Evolutionary conservation across 1,140 invertebrate species (phyloP).

Genomic region (Heliconius hermathena): DNA sequence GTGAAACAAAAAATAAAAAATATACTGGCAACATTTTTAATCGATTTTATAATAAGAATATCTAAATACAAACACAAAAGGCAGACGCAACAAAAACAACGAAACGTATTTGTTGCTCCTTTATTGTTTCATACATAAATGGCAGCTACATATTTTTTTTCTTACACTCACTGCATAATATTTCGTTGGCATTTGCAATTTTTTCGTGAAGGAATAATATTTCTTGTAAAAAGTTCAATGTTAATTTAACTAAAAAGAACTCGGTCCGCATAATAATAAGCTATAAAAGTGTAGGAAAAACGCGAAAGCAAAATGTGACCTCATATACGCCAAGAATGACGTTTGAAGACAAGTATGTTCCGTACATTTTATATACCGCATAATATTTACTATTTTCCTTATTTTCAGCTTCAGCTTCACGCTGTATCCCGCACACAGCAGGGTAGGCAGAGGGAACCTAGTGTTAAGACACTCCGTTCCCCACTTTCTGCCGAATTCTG

Average conservation of each 20-base stretch:
- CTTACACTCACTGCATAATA: constrained; percentile 5
- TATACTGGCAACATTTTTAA: not conserved
- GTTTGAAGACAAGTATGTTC: constrained; percentile 23
- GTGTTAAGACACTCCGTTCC: too few relatives aligned
- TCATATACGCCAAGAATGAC: constrained; percentile 19
- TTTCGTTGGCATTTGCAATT: constrained; percentile 1
- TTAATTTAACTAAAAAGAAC: constrained; percentile 27
- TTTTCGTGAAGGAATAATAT: not conserved
- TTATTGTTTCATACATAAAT: constrained; percentile 5
- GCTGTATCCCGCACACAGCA: too few relatives aligned
- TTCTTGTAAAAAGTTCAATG: constrained; percentile 19
- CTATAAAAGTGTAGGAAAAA: constrained; percentile 55
- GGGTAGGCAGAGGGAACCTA: too few relatives aligned
- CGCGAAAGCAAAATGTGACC: constrained; percentile 48
- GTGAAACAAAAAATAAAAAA: too few relatives aligned
- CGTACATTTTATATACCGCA: constrained; percentile 11
- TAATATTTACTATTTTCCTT: too few relatives aligned
- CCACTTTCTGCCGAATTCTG: too few relatives aligned
- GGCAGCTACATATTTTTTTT: constrained; percentile 2
- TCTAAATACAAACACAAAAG: constrained; percentile 3
- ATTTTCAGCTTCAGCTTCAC: too few relatives aligned
- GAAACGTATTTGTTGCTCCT: not conserved
- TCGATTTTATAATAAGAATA: not conserved
- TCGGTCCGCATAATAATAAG: constrained; percentile 51
- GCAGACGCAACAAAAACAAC: not conserved